These are phyloP conservation scores for Rhizomys pruinosus DNA, from an alignment of 2,113 vertebrate genomes.

Conservation along the genomic window DNA sequence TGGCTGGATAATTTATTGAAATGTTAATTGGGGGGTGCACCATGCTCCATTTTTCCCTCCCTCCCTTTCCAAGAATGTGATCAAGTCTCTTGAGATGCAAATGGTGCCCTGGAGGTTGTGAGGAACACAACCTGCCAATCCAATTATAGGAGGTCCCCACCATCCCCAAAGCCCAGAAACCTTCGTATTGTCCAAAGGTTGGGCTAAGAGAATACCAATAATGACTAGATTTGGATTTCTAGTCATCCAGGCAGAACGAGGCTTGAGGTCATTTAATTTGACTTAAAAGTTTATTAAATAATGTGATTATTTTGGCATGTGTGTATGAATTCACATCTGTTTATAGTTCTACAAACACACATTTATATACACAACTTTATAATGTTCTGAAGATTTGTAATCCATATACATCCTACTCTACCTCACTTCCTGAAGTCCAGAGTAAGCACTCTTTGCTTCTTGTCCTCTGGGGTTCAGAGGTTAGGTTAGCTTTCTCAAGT, in stretches of 20 bases:
- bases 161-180: background rate
- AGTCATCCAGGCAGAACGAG: background rate
- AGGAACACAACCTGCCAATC: slow-evolving; percentile 16
- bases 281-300: slow-evolving; percentile 5
- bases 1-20: slow-evolving; percentile 71
- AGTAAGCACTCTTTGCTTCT: background rate
- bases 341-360: background rate
- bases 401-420: background rate
- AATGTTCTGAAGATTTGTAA: background rate
- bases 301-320: background rate
- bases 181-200: background rate
- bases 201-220: background rate
- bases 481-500: slow-evolving; percentile 32
- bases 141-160: background rate
- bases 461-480: slow-evolving; percentile 6
- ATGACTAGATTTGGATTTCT: background rate
- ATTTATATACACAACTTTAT: background rate
- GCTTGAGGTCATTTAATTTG: slow-evolving; percentile 9
- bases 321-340: background rate
- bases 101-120: slow-evolving; percentile 47
- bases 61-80: slow-evolving; percentile 60
- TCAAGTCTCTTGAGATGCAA: slow-evolving; percentile 68
- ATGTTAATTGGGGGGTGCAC: slow-evolving; percentile 71
- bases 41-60: slow-evolving; percentile 41
- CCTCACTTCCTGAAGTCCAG: background rate